These are phyloP conservation scores for Orussus abietinus DNA, from an alignment of 1,140 invertebrate species.

Conservation along the genomic window DNA sequence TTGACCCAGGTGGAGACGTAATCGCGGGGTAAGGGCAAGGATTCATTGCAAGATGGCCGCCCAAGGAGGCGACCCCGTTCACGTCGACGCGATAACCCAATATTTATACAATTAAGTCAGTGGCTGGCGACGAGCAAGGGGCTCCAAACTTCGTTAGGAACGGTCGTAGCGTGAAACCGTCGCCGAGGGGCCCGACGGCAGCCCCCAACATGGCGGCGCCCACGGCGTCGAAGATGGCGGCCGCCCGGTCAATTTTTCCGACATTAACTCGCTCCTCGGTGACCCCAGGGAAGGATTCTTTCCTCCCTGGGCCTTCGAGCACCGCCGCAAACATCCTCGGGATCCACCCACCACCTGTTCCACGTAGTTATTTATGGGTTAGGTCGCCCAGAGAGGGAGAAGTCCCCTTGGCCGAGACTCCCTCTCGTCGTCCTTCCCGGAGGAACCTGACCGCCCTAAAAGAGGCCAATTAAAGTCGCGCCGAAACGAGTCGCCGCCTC, in stretches of 20 bases:
- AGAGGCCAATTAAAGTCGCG: too few species aligned
- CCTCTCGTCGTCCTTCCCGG: too few species aligned
- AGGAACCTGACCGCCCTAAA: too few species aligned
- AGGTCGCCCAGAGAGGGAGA: too few species aligned
- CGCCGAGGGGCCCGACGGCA: conserved; percentile 22
- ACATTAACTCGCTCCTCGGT: conserved; percentile 35
- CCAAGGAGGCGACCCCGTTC: conserved; percentile 16
- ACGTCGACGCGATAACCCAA: conserved; percentile 40
- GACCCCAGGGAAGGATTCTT: too few species aligned
- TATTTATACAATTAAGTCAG: conserved; percentile 49
- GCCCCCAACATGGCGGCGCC: conserved; percentile 34
- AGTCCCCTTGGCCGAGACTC: too few species aligned
- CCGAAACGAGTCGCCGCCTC: too few species aligned
- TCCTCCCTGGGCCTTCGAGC: too few species aligned
- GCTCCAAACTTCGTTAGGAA: conserved; percentile 42
- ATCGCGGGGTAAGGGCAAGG: too few species aligned
- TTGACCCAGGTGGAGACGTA: conserved; percentile 1
- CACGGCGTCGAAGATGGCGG: conserved; percentile 36
- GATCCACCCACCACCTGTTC: too few species aligned
- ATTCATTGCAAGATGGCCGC: conserved; percentile 15
- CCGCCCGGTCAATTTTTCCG: conserved; percentile 31
- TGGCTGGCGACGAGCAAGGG: conserved; percentile 25
- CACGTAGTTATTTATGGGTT: too few species aligned
- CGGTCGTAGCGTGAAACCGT: conserved; percentile 44
- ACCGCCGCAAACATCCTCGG: too few species aligned